phyloP scores from a whole-genome alignment of 2,797 vertebrate species.

The Chromis chromis region DNA sequence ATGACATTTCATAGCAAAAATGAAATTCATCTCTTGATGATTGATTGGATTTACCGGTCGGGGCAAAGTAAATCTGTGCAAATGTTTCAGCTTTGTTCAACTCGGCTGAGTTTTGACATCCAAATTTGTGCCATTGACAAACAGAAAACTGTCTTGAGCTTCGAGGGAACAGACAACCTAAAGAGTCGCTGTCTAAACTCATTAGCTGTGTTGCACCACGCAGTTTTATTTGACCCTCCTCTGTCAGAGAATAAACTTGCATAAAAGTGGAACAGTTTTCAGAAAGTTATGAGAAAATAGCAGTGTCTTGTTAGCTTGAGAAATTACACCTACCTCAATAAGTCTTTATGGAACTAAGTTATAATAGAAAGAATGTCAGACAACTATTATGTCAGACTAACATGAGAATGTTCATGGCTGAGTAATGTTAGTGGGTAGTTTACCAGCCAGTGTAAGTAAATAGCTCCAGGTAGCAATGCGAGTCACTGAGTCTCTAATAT shows the following conservation, averaged over 20 bases:
- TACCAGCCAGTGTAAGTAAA: not conserved
- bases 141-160: slow-evolving; percentile 17
- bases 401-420: not conserved
- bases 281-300: too few species aligned
- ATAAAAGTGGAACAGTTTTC: not conserved
- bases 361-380: not conserved
- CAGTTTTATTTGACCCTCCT: not conserved
- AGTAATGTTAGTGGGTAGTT: not conserved
- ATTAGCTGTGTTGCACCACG: not conserved
- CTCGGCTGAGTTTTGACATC: slow-evolving; percentile 32
- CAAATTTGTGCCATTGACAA: slow-evolving; percentile 29
- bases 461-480: not conserved
- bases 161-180: slow-evolving; percentile 5
- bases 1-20: slow-evolving; percentile 5
- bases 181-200: not conserved
- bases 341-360: not conserved
- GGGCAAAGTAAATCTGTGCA: slow-evolving; percentile 25
- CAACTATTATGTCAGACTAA: not conserved
- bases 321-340: not conserved
- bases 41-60: not conserved
- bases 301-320: not conserved
- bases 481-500: not conserved
- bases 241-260: not conserved
- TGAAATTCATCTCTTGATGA: not conserved
- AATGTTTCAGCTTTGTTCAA: slow-evolving; percentile 8